Evolutionary conservation across 2,797 vertebrate species (phyloP).

Genomic region (Sebastolobus alascanus): DNA sequence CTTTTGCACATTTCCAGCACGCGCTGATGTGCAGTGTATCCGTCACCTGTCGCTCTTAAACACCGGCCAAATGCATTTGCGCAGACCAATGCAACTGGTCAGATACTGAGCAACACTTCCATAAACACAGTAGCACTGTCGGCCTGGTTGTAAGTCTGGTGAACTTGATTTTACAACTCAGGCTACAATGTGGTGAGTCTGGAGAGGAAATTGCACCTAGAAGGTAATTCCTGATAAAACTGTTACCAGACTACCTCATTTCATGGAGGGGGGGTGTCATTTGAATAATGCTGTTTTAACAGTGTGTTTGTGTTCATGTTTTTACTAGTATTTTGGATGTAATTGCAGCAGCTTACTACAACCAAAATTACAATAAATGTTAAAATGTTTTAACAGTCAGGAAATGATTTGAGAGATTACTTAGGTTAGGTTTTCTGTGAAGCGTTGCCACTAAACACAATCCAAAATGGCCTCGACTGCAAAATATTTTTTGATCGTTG

Average conservation of each 20-base stretch:
- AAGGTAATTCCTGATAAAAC: constrained; percentile 51
- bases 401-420: neutral
- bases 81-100: neutral
- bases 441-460: neutral
- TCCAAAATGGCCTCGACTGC: neutral
- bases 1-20: neutral
- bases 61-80: neutral
- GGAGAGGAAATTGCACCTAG: constrained; percentile 35
- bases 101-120: neutral
- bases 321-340: neutral
- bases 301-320: neutral
- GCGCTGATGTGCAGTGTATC: neutral
- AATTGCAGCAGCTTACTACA: neutral
- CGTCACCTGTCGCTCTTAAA: neutral
- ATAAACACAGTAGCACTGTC: neutral
- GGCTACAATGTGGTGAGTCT: constrained; percentile 5
- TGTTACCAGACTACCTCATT: constrained; percentile 12
- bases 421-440: neutral
- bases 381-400: neutral
- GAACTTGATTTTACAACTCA: constrained; percentile 25
- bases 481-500: neutral
- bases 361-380: neutral
- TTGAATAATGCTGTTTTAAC: neutral
- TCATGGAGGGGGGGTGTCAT: neutral
- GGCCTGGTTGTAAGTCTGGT: neutral